Base-by-base conservation (phyloP, 2,888 invertebrate genomes). In the Brachyptera risi region DNA sequence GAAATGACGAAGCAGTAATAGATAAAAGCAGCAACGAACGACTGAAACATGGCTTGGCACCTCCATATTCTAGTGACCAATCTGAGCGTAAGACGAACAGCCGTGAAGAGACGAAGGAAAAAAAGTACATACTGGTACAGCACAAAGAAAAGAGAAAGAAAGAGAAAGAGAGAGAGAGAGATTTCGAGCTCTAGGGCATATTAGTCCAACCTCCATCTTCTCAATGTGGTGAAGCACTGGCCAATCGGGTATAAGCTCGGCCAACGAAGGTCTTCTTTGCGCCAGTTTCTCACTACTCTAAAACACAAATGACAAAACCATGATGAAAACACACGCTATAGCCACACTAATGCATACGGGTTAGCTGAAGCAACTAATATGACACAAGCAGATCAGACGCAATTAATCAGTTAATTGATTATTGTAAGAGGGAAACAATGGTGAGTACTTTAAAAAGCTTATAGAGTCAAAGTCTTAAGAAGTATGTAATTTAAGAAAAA, bases 161-260 rank as follows among this genome's bases (percentile, higher is more conserved):
- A 65, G 58, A 61, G 61, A 61, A 58, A 37, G 13, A 11, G 54
- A n/a, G 64, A 56, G 60, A 65, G 63, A 64, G 60, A 62, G 57
- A 58, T 64, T 60, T 59, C 57, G 38, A 60, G 23, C 15, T 54
- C 60, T 66, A 64, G 68, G 70, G 70, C 58, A 65, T 65, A 63
- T 59, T 72, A 74, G 73, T 83, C 88, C 85, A 88, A 92, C 91
- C 91, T 92, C 90, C 84, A 86, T 83, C 82, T 81, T 85, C 81
- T 82, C 82, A 83, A 86, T 85, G 81, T 85, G 87, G 79, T 89
- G 88, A 76, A 92, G 87, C 76, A 86, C 87, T 74, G 95, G 95
- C 94, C 95, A 96, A 83, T 95, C 95, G 75, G 94, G 95, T 78
- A 96, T 95, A 82, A 94, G 83, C 82, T 96, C 95, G 73, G 92